Conservation (phyloP, 1,140 invertebrate species). For the Ladona fulva region DNA sequence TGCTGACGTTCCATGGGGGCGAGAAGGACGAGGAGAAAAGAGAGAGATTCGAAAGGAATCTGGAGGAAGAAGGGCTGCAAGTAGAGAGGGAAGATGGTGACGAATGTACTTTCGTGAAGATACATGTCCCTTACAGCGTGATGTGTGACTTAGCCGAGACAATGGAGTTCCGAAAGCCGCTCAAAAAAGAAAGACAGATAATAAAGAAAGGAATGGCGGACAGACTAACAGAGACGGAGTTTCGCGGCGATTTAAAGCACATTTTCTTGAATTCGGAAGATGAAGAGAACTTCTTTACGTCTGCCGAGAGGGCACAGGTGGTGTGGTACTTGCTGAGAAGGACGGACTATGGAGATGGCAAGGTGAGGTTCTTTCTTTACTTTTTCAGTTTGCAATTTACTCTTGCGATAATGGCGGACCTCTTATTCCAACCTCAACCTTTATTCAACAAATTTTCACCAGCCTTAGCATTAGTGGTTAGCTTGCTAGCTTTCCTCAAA, state of each 20-base stretch:
- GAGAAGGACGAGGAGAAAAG: not conserved
- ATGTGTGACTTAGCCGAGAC: not conserved
- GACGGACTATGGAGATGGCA: conserved; percentile 61
- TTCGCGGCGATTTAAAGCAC: not conserved
- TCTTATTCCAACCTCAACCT: too few species aligned
- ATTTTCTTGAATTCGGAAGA: conserved; percentile 35
- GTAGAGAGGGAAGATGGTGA: not conserved
- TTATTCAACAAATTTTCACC: too few species aligned
- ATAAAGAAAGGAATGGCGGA: not conserved
- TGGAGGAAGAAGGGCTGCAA: not conserved
- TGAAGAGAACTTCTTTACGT: conserved; percentile 72
- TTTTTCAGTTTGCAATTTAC: too few species aligned
- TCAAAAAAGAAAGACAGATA: not conserved
- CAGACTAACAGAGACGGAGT: not conserved
- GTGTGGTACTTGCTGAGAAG: conserved; percentile 89
- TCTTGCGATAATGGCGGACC: too few species aligned
- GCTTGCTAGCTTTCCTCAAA: too few species aligned
- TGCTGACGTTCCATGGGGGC: not conserved
- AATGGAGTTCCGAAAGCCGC: not conserved
- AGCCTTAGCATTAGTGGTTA: too few species aligned
- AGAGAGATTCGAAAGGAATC: not conserved
- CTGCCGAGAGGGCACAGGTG: conserved; percentile 78
- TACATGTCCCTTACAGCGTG: not conserved
- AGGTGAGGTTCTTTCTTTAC: not conserved
- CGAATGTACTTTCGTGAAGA: not conserved